Conservation (phyloP, 2,888 invertebrate species). For the Cataglyphis cursor region DNA sequence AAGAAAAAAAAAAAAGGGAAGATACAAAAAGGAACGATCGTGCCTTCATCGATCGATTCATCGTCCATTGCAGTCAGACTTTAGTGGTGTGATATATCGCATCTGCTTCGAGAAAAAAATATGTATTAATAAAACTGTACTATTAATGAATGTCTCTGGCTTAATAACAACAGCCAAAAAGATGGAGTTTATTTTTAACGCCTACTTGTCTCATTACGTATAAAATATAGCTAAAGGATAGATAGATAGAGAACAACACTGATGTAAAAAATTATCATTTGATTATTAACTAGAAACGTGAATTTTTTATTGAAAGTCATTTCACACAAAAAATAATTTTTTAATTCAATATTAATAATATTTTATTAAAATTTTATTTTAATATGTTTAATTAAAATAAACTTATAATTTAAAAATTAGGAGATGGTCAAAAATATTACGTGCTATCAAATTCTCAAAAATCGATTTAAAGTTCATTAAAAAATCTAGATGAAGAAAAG, state of each 20-base stretch:
- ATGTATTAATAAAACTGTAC: background rate
- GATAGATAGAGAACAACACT: background rate
- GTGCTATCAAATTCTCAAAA: background rate
- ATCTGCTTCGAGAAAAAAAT: background rate
- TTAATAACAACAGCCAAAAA: background rate
- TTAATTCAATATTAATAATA: background rate
- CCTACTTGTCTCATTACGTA: too few species aligned
- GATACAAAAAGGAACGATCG: conserved; percentile 36
- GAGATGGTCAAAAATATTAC: background rate
- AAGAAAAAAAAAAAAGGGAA: conserved; percentile 12
- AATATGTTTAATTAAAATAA: background rate
- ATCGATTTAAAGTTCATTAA: background rate
- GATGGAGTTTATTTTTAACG: background rate
- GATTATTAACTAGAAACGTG: background rate
- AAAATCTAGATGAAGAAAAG: background rate
- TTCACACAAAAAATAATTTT: background rate
- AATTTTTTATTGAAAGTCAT: background rate
- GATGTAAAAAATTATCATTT: background rate
- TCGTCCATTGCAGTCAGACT: background rate
- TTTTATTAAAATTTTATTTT: background rate
- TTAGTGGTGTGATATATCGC: background rate
- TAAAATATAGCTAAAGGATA: background rate
- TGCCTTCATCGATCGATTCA: conserved; percentile 39
- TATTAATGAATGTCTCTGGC: background rate
- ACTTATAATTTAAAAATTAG: background rate